Base-by-base conservation (phyloP, 2,113 vertebrate species). In the Sporophila hypoxantha region DNA sequence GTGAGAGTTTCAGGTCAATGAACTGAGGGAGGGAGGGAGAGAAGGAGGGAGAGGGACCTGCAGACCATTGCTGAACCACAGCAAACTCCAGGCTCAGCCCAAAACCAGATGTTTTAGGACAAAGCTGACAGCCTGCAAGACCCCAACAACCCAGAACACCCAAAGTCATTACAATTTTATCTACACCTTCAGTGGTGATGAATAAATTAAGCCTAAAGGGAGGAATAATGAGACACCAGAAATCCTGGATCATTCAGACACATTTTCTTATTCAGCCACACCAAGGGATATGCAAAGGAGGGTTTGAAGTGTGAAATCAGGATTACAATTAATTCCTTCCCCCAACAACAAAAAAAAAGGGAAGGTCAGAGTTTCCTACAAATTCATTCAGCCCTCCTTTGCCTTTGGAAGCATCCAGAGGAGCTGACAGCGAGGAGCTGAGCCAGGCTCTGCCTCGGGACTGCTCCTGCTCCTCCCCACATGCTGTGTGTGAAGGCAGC, bases 11-110 rank as follows among this genome's bases (percentile, higher is more conserved):
- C n/a, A n/a, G 52, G 41, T 29, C 2, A 7, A 3, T 65, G 10
- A 30, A 7, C 3, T 0, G 9, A 36, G 53, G 2, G 10, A 34
- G 53, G 1, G 10, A 19, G n/a, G 37, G 37, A n/a, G n/a, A n/a
- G n/a, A 34, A 16, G 41, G 42, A 32, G 56, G 26, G n/a, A 22
- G 32, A 25, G 36, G 47, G 32, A 66, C 3, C 25, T 13, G 30
- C 19, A 44, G 15, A 15, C 27, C 22, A 5, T 1, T 2, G 37
- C 27, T 67, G 71, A 71, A 39, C 5, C 29, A 9, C 36, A 42
- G 56, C 39, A 44, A 49, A 18, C 16, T 23, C 27, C 67, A n/a
- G 46, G 13, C 23, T 55, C 68, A 59, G 69, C 69, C 32, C 34
- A 25, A 81, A 73, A 0, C 0, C 29, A 55, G 32, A 0, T 2